phyloP scores from a whole-genome alignment of 2,888 invertebrate genomes.

The Sesia apiformis region DNA sequence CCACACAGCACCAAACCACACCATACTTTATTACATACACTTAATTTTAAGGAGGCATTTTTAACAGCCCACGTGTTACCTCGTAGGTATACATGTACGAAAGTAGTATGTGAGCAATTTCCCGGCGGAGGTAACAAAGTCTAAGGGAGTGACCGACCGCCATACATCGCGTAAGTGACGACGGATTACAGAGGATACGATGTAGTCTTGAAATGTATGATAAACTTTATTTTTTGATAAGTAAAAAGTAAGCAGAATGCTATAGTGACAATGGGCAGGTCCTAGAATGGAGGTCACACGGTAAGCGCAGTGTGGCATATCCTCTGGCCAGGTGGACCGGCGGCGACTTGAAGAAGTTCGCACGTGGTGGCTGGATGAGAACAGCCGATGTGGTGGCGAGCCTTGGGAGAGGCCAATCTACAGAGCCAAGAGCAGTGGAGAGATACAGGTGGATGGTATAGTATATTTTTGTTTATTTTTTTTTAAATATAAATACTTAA shows the following conservation, averaged over 20 bases:
- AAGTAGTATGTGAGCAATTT: constrained; percentile 21
- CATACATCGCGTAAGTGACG: constrained; percentile 27
- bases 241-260: not conserved
- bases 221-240: not conserved
- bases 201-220: not conserved
- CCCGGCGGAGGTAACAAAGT: constrained; percentile 47
- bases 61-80: too few species aligned
- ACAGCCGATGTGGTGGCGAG: not conserved
- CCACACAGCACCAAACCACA: too few species aligned
- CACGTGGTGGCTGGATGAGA: not conserved
- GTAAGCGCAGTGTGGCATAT: not conserved
- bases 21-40: too few species aligned
- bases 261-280: not conserved
- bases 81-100: not conserved
- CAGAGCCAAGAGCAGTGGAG: not conserved
- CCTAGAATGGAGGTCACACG: not conserved
- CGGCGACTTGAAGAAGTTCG: not conserved
- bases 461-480: too few species aligned
- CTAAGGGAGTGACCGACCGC: constrained; percentile 45
- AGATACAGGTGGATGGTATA: not conserved
- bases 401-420: not conserved
- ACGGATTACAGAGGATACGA: constrained; percentile 22
- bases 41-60: too few species aligned
- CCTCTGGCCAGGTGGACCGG: not conserved
- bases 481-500: too few species aligned